phyloP scores from a whole-genome alignment of 2,888 invertebrate species.

The Scaptomyza polygonia region DNA sequence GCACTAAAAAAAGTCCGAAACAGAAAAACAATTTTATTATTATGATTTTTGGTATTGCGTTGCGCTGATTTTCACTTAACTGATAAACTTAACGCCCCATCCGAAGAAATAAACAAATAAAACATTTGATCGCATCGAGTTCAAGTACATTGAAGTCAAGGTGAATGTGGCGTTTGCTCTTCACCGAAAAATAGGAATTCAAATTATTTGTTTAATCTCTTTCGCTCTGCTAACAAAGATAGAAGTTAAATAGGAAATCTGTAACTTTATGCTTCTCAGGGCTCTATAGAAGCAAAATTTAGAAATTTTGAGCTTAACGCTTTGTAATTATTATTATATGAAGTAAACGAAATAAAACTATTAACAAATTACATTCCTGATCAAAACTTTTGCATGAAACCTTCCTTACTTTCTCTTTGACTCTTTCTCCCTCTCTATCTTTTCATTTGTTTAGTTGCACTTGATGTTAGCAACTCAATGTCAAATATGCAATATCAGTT shows the following conservation, averaged over 20 bases:
- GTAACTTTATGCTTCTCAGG: neutral
- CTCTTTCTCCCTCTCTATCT: neutral
- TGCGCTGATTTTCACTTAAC: conserved; percentile 69
- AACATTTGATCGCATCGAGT: conserved; percentile 48
- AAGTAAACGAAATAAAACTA: neutral
- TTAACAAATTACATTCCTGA: neutral
- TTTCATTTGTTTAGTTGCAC: neutral
- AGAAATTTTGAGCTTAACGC: neutral
- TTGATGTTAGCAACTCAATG: conserved; percentile 10
- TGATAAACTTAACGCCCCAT: conserved; percentile 72
- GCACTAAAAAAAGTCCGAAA: conserved; percentile 56
- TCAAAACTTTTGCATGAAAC: neutral
- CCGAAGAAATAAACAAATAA: conserved; percentile 20
- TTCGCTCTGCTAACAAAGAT: too few species aligned
- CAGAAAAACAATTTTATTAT: conserved; percentile 68
- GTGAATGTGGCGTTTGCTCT: conserved; percentile 20
- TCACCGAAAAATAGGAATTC: neutral
- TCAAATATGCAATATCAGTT: conserved; percentile 3
- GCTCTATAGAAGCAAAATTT: neutral
- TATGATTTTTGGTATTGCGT: conserved; percentile 57
- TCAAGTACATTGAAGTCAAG: conserved; percentile 46
- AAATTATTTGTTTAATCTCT: too few species aligned
- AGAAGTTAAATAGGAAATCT: neutral
- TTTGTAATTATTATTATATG: too few species aligned
- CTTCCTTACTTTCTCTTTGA: neutral